A percentile compares a stretch with the other conserved stretches of the same genome.
phyloP scores from a whole-genome alignment of 2,888 invertebrate genomes.

The Acrobasis suavella region DNA sequence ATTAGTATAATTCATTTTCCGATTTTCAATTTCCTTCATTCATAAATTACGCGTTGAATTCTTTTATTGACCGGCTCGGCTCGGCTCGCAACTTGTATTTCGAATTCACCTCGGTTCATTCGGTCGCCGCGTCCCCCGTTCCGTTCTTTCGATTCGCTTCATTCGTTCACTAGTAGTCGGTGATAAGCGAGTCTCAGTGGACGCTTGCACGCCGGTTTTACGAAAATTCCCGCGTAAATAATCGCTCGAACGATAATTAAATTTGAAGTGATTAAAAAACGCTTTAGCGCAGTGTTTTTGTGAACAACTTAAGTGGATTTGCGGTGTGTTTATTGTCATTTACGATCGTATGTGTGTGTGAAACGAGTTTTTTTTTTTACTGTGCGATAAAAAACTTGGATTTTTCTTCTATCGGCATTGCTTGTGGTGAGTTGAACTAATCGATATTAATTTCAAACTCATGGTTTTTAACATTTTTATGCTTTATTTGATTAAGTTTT shows the following conservation, averaged over 20 bases:
- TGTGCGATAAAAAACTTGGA: slow-evolving; percentile 62
- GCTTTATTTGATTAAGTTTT: not conserved
- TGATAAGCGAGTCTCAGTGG: slow-evolving; percentile 59
- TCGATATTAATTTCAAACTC: slow-evolving; percentile 2
- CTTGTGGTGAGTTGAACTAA: slow-evolving; percentile 63
- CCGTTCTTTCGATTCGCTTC: slow-evolving; percentile 48
- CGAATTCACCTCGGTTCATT: slow-evolving; percentile 24
- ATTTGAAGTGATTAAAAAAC: slow-evolving; percentile 54
- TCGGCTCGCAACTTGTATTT: not conserved
- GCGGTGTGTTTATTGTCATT: slow-evolving; percentile 49
- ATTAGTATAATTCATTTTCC: not conserved
- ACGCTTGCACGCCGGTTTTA: slow-evolving; percentile 42
- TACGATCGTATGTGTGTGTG: slow-evolving; percentile 51
- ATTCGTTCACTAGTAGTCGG: slow-evolving; percentile 64
- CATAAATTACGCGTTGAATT: slow-evolving; percentile 19
- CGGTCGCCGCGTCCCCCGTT: slow-evolving; percentile 42
- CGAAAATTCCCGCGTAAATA: slow-evolving; percentile 52
- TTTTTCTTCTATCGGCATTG: slow-evolving; percentile 58
- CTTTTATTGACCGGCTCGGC: slow-evolving; percentile 13
- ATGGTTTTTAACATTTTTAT: not conserved
- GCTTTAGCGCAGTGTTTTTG: slow-evolving; percentile 48
- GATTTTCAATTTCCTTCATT: slow-evolving; percentile 38
- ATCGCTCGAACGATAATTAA: slow-evolving; percentile 48
- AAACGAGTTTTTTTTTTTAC: slow-evolving; percentile 54
- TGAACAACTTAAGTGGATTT: slow-evolving; percentile 48